phyloP scores from a whole-genome alignment of 2,113 vertebrate species.

The Verasper variegatus region DNA sequence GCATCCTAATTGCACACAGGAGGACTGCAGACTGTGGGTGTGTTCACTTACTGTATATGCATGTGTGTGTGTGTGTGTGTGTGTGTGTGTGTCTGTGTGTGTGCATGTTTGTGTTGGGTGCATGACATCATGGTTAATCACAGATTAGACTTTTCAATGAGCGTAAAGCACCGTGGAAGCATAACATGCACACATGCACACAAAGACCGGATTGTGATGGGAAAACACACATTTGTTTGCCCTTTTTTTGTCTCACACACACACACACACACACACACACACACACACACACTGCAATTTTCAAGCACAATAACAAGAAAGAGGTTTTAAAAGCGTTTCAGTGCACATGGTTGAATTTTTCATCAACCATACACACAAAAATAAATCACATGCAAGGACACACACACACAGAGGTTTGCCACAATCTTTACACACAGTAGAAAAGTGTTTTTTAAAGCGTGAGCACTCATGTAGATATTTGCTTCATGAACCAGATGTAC shows the following conservation, averaged over 20 bases:
- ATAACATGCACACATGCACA: constrained; percentile 53
- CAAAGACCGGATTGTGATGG: constrained; percentile 66
- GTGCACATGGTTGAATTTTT: neutral
- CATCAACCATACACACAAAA: constrained; percentile 56
- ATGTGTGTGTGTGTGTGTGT: constrained; percentile 18
- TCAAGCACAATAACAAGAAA: neutral
- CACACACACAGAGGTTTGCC: neutral
- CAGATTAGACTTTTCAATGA: constrained; percentile 70
- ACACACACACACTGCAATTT: too few relatives aligned
- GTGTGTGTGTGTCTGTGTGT: neutral
- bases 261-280: too few relatives aligned
- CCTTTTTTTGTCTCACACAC: neutral
- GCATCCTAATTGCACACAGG: constrained; percentile 69
- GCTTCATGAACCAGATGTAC: too few relatives aligned
- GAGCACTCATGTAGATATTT: too few relatives aligned
- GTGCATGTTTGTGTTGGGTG: neutral
- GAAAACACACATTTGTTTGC: constrained; percentile 46
- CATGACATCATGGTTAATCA: constrained; percentile 73
- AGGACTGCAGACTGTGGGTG: constrained; percentile 24
- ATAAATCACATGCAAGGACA: constrained; percentile 14
- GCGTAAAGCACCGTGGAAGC: constrained; percentile 59
- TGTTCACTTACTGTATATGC: constrained; percentile 17
- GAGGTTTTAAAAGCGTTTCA: too few relatives aligned
- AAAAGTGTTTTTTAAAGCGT: too few relatives aligned
- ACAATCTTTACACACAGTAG: too few relatives aligned